Base-by-base conservation (phyloP, 2,888 invertebrate genomes). In the Andrena flavipes region DNA sequence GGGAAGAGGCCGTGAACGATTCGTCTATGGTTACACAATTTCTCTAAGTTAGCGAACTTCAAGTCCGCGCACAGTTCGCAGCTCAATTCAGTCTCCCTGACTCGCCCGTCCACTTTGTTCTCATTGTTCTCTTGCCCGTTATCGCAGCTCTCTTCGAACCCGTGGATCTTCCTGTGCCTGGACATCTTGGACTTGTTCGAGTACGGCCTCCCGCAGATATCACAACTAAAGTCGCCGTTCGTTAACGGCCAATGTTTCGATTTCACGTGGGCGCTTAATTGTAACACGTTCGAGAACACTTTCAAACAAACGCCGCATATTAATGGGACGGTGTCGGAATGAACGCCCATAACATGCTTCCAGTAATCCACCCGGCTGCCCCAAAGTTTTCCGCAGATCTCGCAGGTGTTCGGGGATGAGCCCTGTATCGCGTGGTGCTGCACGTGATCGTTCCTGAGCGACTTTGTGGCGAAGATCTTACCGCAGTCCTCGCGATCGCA, bases 1-100 rank as follows among this genome's bases (percentile, higher is more conserved):
- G 96, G 95, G 86, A 95, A 95, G 8, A 95, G 94, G 42, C 94
- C 94, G 87, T 96, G 96, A 42, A 94, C 92, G 51, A 94, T 93
- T 51, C 95, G 91, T 13, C 95, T 92, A 86, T 96, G 96, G 72
- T 95, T 94, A 81, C 95, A 95, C 49, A 95, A 94, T 42, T 95
- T 95, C 70, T 95, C 95, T 74, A 95, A 94, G 62, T 92, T 93
- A 20, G 94, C 90, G 84, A 95, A 95, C 54, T 92, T 92, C 2
- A 91, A 62, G 20, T 92, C 91, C 3, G 87, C 81, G 51, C 94
- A 94, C 74, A 91, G 88, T 13, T 93, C 93, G 80, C 94, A 94
- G 42, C 77, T 91, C 2, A 93, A 85, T 30, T 88, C 84, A 5
- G 65, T 60, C 48, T 88, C 87, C 10, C 72, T 80, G 16, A 64